A percentile compares a stretch with the other conserved stretches of the same genome.
Evolutionary conservation across 2,888 invertebrate genomes (phyloP).

Genomic region (Crepidodera aurea): DNA sequence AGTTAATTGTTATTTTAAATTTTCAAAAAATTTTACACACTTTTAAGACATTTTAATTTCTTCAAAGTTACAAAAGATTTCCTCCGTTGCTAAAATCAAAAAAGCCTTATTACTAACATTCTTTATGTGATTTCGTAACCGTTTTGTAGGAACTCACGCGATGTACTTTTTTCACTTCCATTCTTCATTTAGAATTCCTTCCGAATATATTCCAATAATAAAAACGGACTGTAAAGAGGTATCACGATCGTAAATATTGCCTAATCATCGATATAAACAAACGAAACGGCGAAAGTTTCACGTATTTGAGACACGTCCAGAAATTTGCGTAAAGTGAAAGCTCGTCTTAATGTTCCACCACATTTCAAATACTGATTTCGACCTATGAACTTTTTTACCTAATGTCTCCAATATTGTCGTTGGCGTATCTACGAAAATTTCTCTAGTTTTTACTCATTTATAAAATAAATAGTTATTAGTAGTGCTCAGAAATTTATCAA

Average conservation of each 20-base stretch:
- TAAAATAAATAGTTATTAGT: no score
- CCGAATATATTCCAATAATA: slow-evolving; percentile 2
- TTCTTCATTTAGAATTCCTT: not conserved
- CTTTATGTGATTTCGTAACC: not conserved
- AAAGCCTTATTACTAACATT: not conserved
- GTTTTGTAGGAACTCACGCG: slow-evolving; percentile 8
- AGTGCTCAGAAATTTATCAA: no score
- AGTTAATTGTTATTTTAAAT: no score
- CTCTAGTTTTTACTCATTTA: not conserved
- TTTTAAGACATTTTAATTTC: no score
- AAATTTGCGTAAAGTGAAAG: slow-evolving; percentile 37
- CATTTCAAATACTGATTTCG: slow-evolving; percentile 21
- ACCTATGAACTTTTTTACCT: slow-evolving; percentile 28
- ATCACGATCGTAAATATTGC: slow-evolving; percentile 34
- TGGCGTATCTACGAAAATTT: not conserved
- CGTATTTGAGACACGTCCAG: slow-evolving; percentile 33
- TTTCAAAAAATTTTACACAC: no score
- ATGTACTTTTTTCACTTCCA: not conserved
- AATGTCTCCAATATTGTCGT: slow-evolving; percentile 6
- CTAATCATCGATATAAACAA: slow-evolving; percentile 33
- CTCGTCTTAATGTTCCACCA: not conserved
- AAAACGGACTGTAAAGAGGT: slow-evolving; percentile 3
- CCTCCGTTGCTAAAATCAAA: no score
- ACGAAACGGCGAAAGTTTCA: slow-evolving; percentile 33
- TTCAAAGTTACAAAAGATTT: no score